Evolutionary conservation across 2,113 vertebrate species (phyloP).

Genomic region (Macaca fascicularis): T2T-MFA8v1.1 NC_088385.1:61310501-61311000

Average conservation of each 20-base stretch:
- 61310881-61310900: background rate
- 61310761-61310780: conserved; percentile 20
- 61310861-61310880: background rate
- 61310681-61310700: background rate
- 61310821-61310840: background rate
- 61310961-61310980: background rate
- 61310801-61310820: background rate
- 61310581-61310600: background rate
- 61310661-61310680: background rate
- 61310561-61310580: background rate
- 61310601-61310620: background rate
- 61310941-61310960: background rate
- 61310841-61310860: background rate
- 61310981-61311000: no score
- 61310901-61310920: background rate
- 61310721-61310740: background rate
- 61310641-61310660: background rate
- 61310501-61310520: background rate
- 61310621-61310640: conserved; percentile 28
- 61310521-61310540: conserved; percentile 20
- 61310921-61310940: conserved; percentile 30
- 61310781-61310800: background rate
- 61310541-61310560: background rate
- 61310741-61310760: conserved; percentile 28
- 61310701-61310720: conserved; percentile 35